Conservation (phyloP, 2,113 vertebrate genomes). For the Aphyosemion australe region DNA sequence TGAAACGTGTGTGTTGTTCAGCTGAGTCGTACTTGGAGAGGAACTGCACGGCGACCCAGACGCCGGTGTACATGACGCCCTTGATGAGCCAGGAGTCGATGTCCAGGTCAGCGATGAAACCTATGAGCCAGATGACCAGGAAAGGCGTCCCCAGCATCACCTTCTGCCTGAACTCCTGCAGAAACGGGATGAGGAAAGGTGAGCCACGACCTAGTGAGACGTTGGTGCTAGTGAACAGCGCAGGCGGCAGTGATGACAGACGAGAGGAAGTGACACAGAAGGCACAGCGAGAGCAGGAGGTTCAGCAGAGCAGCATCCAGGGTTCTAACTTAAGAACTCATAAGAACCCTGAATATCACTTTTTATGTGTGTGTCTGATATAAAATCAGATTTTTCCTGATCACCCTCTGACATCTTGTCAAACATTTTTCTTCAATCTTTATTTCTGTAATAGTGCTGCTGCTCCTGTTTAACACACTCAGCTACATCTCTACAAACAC, state of each 20-base stretch:
- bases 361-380: too few species aligned
- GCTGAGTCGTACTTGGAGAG: slow-evolving; percentile 92
- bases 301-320: too few species aligned
- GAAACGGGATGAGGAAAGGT: neutral
- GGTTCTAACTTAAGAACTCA: too few species aligned
- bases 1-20: neutral
- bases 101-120: slow-evolving; percentile 97
- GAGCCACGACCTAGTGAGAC: neutral
- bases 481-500: too few species aligned
- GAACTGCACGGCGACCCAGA: slow-evolving; percentile 96
- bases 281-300: too few species aligned
- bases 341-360: too few species aligned
- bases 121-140: slow-evolving; percentile 96
- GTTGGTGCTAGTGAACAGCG: neutral
- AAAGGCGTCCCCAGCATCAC: slow-evolving; percentile 99
- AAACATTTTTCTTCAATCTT: too few species aligned
- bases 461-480: too few species aligned
- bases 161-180: slow-evolving; percentile 97
- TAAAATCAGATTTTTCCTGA: too few species aligned
- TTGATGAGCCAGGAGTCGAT: slow-evolving; percentile 99
- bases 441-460: too few species aligned
- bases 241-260: neutral
- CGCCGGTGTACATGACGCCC: slow-evolving; percentile 92
- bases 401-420: too few species aligned
- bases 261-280: too few species aligned